Evolutionary conservation across 1,140 invertebrate species (phyloP), one percentile per base, ranked within the genome.

Genomic region (Ptiloglossa arizonensis): DNA sequence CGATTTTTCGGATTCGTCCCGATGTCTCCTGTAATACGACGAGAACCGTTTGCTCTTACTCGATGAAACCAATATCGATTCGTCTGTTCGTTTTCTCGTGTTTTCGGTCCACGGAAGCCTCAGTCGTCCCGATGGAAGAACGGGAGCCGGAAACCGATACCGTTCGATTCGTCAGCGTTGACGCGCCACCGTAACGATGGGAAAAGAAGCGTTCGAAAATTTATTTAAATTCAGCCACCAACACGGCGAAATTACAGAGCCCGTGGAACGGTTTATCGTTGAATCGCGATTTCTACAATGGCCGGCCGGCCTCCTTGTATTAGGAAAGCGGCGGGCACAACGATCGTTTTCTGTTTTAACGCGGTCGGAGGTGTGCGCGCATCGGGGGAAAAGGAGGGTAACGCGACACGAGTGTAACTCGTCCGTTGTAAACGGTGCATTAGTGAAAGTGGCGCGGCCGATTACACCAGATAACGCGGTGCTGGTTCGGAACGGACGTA

Each of bases 361-460:
- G n/a, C 29, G 35, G 9, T 22, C 8, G 4, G 35, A 29, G 2
- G 50, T 29, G 15, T 50, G 64, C 35, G 64, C 35, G 13, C 29
- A 56, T 56, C 50, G 19, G 56, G 19, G 1, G 60, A 44, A 35
- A 46, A 46, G 27, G n/a, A 66, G 67, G 57, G 67, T 79, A 80
- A 83, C 79, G 73, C 54, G 82, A 82, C 68, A 78, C 71, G 75
- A 75, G 69, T 74, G 77, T 87, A 80, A 86, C 79, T 82, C 71
- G 69, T 83, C 75, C 62, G 76, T 79, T 86, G 80, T 84, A 84
- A 67, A 81, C 84, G 80, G 78, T 70, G 80, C 75, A 82, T 86
- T 85, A 86, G 86, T 82, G 85, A 87, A 87, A 87, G 86, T 87
- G 80, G 67, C 70, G 78, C 44, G 68, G 52, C 54, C 74, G 81